These are phyloP conservation scores for Neocloeon triangulifer DNA, from an alignment of 1,140 invertebrate species.

Conservation along the genomic window DNA sequence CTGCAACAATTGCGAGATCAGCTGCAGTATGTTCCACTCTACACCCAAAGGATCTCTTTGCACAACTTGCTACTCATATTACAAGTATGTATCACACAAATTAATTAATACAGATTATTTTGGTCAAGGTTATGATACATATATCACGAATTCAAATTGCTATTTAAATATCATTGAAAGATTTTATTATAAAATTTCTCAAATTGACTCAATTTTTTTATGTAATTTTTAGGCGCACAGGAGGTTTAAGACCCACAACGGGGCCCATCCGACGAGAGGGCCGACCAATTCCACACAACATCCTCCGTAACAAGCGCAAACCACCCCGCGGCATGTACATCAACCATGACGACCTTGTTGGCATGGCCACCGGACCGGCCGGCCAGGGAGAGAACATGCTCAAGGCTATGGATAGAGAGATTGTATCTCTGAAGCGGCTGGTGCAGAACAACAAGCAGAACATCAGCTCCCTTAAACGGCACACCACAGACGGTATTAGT, in stretches of 20 bases:
- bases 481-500: slow-evolving; percentile 48
- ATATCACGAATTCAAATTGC: too few relatives aligned
- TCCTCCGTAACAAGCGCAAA: slow-evolving; percentile 67
- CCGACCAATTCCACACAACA: slow-evolving; percentile 12
- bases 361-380: slow-evolving; percentile 48
- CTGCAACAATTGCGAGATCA: slow-evolving; percentile 57
- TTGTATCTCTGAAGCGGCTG: slow-evolving; percentile 84
- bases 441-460: slow-evolving; percentile 89
- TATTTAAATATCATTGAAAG: too few relatives aligned
- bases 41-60: slow-evolving; percentile 55
- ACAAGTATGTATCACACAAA: slow-evolving; percentile 45
- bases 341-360: slow-evolving; percentile 83
- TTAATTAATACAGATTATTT: too few relatives aligned
- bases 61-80: slow-evolving; percentile 55
- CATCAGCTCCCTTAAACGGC: slow-evolving; percentile 60
- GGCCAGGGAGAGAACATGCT: slow-evolving; percentile 62
- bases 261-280: slow-evolving; percentile 28
- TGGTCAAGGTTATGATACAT: too few relatives aligned
- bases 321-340: slow-evolving; percentile 91
- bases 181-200: too few relatives aligned
- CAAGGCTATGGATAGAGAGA: slow-evolving; percentile 76
- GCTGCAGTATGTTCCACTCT: slow-evolving; percentile 41
- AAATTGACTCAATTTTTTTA: too few relatives aligned
- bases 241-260: slow-evolving; percentile 45
- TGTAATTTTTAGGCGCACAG: too few relatives aligned